Evolutionary conservation across 2,888 invertebrate species (phyloP).

Genomic region (Lasioglossum morio): DNA sequence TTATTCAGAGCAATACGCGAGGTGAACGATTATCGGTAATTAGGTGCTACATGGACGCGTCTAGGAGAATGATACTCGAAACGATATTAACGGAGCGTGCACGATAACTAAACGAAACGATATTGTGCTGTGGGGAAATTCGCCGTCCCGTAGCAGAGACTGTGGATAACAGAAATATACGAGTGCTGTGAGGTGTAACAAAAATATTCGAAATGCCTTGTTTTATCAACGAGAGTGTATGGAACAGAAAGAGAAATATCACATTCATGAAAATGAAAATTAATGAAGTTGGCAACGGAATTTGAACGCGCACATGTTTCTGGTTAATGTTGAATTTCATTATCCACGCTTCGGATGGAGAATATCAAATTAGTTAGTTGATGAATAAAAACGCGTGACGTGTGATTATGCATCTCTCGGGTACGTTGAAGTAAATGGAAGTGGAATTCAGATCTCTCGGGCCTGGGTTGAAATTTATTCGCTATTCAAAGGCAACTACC

Average conservation of each 20-base stretch:
- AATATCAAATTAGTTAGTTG: not conserved
- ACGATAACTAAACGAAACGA: not conserved
- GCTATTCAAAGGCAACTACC: not conserved
- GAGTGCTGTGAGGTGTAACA: not conserved
- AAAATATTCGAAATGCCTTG: not conserved
- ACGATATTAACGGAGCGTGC: slow-evolving; percentile 15
- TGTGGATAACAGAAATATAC: no score
- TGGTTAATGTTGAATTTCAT: slow-evolving; percentile 1
- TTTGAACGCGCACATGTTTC: not conserved
- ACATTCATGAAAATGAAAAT: not conserved
- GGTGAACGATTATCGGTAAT: slow-evolving; percentile 46
- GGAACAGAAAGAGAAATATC: not conserved
- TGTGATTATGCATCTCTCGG: not conserved
- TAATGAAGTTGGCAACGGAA: not conserved
- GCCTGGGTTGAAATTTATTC: not conserved
- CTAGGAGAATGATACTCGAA: slow-evolving; percentile 4
- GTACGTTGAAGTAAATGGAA: not conserved
- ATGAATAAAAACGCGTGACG: not conserved
- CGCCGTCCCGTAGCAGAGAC: not conserved
- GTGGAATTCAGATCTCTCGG: not conserved
- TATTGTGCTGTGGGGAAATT: not conserved
- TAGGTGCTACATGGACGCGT: slow-evolving; percentile 21
- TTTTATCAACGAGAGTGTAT: not conserved
- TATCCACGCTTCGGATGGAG: not conserved
- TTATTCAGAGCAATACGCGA: slow-evolving; percentile 21